Base-by-base conservation (phyloP, 2,888 invertebrate species). In the Erannis defoliaria region DNA sequence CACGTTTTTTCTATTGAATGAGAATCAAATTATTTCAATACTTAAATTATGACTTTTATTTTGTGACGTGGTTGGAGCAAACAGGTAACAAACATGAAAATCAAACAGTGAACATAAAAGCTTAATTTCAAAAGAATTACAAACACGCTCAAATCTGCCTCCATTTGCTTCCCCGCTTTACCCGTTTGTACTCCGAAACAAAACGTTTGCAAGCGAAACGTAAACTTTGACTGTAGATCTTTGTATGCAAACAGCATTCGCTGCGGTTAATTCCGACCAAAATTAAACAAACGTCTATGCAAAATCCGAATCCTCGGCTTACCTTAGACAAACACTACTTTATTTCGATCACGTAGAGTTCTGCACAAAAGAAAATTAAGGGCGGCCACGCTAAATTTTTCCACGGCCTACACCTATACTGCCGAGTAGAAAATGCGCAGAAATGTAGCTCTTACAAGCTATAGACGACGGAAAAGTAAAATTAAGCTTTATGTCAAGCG, bases 341-440 rank as follows among this genome's bases (percentile, higher is more conserved):
- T 78, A 87, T 85, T 84, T 73, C 70, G 69, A 74, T 79, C 86
- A 85, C 86, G 86, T 86, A 78, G 75, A 71, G 66, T 71, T 70
- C 73, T 65, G 77, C 83, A 76, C 84, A 84, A 82, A 85, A 80
- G 84, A 85, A 84, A 87, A 87, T 88, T 86, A 86, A 85, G 78
- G 81, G 70, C 74, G 76, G 62, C 75, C 76, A 78, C 81, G 80
- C 78, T 77, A 86, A 82, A 83, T 81, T 83, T 81, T 84, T 84
- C 81, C 72, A 70, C 71, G 69, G 74, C 74, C 74, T 69, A 66
- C 31, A 46, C 66, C 63, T 73, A 70, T 74, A 29, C 10, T 10
- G 18, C 0, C 2, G 46, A 46, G 19, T 18, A 46, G 18, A 33
- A 31, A 19, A 33, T 31, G 31, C 5, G n/a, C 19, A 46, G 31